Base-by-base conservation (phyloP, 2,797 vertebrate genomes). In the Scleropages formosus region DNA sequence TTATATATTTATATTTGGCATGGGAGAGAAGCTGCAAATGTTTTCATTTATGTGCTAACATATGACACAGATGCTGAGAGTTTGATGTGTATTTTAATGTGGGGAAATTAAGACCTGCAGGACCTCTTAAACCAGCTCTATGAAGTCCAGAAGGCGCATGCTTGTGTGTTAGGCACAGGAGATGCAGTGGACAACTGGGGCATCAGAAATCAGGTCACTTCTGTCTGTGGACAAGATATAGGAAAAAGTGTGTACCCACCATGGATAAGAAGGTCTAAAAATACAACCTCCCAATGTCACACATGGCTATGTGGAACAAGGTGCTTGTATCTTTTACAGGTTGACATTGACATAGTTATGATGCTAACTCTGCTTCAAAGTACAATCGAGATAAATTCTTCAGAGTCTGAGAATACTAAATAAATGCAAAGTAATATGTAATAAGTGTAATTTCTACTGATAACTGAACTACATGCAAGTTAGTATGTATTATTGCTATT, bases 271-370 rank as follows among this genome's bases (percentile, higher is more conserved):
- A 85, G 82, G 76, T 83, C 89, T 92, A 92, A 91, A 90, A 88
- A 91, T 92, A 92, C 65, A 80, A 79, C 83, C 78, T 90, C 85
- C 87, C 91, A 90, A 92, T 90, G 90, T 91, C 91, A 90, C 87
- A 78, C 26, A 46, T 82, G 84, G 81, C 83, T 84, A 59, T 20
- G 77, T 73, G 76, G 80, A 77, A 78, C 72, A 27, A 85, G 85
- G 84, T 82, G 77, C 84, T 72, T 78, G 83, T 81, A 80, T 80
- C 82, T 86, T 79, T 78, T 73, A 77, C 77, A 80, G 84, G 83
- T 89, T 86, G 89, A 90, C 90, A 86, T 89, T 92, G 91, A 92
- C 90, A 92, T 85, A 90, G 71, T 90, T 91, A 86, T 78, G 80
- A 75, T 72, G 78, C 77, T 81, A 80, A 85, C 87, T 88, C 78